Conservation (phyloP, 1,140 invertebrate genomes). For the Pogonognathellus flavescens region DNA sequence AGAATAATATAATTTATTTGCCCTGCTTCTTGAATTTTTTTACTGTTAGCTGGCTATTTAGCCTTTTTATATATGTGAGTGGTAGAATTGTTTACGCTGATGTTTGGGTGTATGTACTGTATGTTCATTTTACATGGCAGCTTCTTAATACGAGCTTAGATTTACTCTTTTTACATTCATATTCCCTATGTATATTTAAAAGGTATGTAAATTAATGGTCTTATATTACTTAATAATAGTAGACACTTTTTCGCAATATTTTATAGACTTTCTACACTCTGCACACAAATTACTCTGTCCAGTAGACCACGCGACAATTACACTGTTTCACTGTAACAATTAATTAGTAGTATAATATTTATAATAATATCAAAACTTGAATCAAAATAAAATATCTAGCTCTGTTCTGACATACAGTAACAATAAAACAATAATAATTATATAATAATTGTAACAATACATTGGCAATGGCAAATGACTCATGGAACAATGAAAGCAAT, state of each 20-base stretch:
- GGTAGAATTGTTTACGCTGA: no score
- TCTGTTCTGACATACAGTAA: constrained; percentile 18
- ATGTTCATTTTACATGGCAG: no score
- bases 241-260: not conserved
- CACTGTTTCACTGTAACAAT: not conserved
- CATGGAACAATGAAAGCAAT: constrained; percentile 41
- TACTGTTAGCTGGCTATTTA: no score
- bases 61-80: no score
- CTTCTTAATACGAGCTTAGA: no score
- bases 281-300: no score
- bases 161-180: no score
- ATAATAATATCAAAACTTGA: constrained; percentile 46
- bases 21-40: no score
- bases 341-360: not conserved
- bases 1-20: no score
- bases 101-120: no score
- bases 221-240: not conserved
- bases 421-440: constrained; percentile 26
- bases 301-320: not conserved
- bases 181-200: no score
- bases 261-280: not conserved
- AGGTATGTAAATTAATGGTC: not conserved
- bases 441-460: constrained; percentile 46
- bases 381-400: constrained; percentile 50
- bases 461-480: constrained; percentile 48